Evolutionary conservation across 2,888 invertebrate genomes (phyloP).

Genomic region (Empis stercorea): DNA sequence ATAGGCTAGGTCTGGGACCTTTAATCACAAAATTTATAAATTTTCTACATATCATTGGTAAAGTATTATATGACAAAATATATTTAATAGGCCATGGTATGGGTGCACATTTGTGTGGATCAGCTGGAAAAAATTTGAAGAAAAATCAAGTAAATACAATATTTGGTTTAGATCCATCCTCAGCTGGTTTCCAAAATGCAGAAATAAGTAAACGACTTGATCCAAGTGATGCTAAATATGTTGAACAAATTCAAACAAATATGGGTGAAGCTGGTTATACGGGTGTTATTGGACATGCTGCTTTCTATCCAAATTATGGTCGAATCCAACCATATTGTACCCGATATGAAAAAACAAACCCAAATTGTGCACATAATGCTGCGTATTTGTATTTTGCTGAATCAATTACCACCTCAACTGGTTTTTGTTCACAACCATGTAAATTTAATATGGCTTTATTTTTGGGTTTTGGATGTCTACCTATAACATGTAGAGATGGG

Average conservation of each 20-base stretch:
- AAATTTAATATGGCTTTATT: not conserved
- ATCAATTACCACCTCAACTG: conserved; percentile 4
- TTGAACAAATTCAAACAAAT: conserved; percentile 27
- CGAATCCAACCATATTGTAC: not conserved
- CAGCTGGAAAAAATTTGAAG: conserved; percentile 29
- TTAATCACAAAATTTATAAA: conserved; percentile 27
- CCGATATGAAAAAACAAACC: not conserved
- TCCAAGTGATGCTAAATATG: conserved; percentile 29
- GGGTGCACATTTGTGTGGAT: conserved; percentile 36
- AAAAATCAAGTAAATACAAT: too few relatives aligned
- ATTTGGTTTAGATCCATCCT: conserved; percentile 20
- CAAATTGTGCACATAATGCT: not conserved
- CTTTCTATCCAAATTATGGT: not conserved
- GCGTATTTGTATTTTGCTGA: conserved; percentile 7
- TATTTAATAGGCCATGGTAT: conserved; percentile 36
- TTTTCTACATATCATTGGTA: conserved; percentile 22
- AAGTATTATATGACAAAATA: conserved; percentile 22
- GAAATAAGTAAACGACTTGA: too few relatives aligned
- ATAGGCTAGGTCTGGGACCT: conserved; percentile 17
- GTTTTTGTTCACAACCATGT: conserved; percentile 8
- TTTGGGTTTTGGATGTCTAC: too few relatives aligned
- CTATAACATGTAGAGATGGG: too few relatives aligned
- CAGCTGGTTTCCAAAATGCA: too few relatives aligned
- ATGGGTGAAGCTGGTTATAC: not conserved
- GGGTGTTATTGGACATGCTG: conserved; percentile 18